Base-by-base conservation (phyloP, 2,888 invertebrate species). In the Dorcus parallelipipedus region DNA sequence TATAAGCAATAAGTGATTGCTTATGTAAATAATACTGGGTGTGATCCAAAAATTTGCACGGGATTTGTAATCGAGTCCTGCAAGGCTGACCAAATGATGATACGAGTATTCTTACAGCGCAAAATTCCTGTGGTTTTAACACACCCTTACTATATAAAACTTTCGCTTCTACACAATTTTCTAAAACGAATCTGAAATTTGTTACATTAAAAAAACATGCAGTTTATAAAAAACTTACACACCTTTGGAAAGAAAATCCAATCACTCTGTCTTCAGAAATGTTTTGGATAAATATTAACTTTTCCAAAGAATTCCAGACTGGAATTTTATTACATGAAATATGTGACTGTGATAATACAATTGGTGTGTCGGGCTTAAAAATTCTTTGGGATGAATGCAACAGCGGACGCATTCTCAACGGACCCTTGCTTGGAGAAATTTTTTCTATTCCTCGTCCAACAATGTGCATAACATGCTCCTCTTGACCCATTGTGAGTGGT, bases 21-120 rank as follows among this genome's bases (percentile, higher is more conserved):
- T 73, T 68, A 59, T 78, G 74, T n/a, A 64, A 40, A 48, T 75
- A 68, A 51, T 73, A 71, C 59, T 78, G 61, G 38, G 72, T 76
- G 26, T 75, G 70, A 67, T 80, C 74, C 7, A 77, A 60, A 50
- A 80, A 70, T 64, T 76, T 69, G 54, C 80, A 81, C 14, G 67
- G 56, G 48, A 81, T 51, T 51, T 68, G 63, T 9, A 68, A 66
- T 61, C 55, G 72, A 38, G 67, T 70, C 56, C 60, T 69, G 45
- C 76, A 77, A 0, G 78, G 70, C 51, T 70, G 68, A 54, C 72
- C 69, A 48, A 74, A 73, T 0, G 76, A 72, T 10, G 58, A 60
- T 23, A 80, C 68, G 52, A 66, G 69, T 14, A 81, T 56, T n/a
- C 71, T 58, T 48, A 80, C 68, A 14, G 74, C 69, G 23, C 76